These are phyloP conservation scores for Pogonocherus hispidulus DNA, from an alignment of 2,888 invertebrate genomes.

Conservation along the genomic window DNA sequence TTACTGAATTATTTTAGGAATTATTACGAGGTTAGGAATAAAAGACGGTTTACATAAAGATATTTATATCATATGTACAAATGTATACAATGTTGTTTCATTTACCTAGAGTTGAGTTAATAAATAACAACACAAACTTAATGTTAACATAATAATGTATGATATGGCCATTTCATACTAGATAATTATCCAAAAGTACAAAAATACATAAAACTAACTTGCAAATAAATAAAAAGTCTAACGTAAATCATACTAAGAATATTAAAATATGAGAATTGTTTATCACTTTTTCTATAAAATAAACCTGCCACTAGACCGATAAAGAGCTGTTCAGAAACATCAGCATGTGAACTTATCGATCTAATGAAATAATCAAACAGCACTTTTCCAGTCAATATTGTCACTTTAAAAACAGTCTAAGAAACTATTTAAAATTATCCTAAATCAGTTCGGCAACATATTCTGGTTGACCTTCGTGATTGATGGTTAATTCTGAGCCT, in stretches of 20 bases:
- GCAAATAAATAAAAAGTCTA: conserved; percentile 16
- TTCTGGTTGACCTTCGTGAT: conserved; percentile 73
- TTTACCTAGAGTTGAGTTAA: conserved; percentile 32
- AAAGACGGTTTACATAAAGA: conserved; percentile 47
- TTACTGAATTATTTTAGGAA: too few species aligned
- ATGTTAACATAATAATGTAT: conserved; percentile 30
- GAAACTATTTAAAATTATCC: conserved; percentile 33
- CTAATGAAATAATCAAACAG: conserved; percentile 25
- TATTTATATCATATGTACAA: conserved; percentile 58
- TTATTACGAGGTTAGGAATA: neutral
- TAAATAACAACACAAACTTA: conserved; percentile 34
- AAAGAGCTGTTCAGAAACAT: neutral
- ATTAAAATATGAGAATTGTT: neutral
- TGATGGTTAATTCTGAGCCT: conserved; percentile 70
- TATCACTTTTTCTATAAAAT: conserved; percentile 16
- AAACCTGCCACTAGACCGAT: conserved; percentile 2
- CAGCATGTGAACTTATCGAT: neutral
- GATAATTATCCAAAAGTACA: conserved; percentile 6
- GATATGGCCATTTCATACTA: conserved; percentile 42
- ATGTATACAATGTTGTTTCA: conserved; percentile 54
- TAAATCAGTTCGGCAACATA: conserved; percentile 75
- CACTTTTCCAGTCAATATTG: conserved; percentile 42
- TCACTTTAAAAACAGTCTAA: conserved; percentile 40
- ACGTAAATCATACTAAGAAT: neutral
- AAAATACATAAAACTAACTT: conserved; percentile 18